Conservation (phyloP, 2,888 invertebrate genomes). For the Campoplex nolae region DNA sequence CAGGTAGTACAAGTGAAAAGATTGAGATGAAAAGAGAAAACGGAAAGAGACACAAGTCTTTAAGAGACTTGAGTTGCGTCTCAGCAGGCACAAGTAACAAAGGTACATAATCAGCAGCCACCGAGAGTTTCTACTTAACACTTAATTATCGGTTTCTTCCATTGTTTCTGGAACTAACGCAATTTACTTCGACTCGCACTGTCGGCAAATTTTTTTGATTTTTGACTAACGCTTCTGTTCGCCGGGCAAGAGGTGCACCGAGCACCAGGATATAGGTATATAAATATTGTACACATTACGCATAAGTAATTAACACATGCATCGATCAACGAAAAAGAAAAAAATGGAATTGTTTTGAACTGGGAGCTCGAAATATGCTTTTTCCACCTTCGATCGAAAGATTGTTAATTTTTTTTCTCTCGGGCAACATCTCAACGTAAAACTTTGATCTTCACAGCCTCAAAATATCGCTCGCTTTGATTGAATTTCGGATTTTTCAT, state of each 20-base stretch:
- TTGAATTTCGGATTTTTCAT: not conserved
- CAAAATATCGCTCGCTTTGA: not conserved
- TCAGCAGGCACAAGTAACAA: slow-evolving; percentile 85
- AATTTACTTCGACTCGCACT: not conserved
- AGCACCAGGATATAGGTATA: slow-evolving; percentile 30
- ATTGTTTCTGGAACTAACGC: slow-evolving; percentile 19
- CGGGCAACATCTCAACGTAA: not conserved
- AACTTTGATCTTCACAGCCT: not conserved
- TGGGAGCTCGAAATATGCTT: not conserved
- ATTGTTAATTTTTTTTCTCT: not conserved
- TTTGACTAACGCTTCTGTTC: slow-evolving; percentile 31
- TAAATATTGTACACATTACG: not conserved
- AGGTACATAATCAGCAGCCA: slow-evolving; percentile 81
- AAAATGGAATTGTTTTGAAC: not conserved
- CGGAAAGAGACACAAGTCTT: slow-evolving; percentile 87
- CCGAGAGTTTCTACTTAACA: slow-evolving; percentile 35
- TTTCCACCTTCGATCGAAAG: not conserved
- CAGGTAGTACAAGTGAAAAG: slow-evolving; percentile 85
- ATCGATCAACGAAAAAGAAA: not conserved
- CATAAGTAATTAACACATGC: slow-evolving; percentile 7
- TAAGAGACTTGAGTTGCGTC: slow-evolving; percentile 88
- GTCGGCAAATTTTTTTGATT: slow-evolving; percentile 2
- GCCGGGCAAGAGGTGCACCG: not conserved
- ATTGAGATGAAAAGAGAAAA: slow-evolving; percentile 85
- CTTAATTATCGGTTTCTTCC: slow-evolving; percentile 7